Percentiles rank a stretch among this genome's conserved stretches.
Conservation (phyloP, 2,113 vertebrate genomes). For the Neoarius graeffei region DNA sequence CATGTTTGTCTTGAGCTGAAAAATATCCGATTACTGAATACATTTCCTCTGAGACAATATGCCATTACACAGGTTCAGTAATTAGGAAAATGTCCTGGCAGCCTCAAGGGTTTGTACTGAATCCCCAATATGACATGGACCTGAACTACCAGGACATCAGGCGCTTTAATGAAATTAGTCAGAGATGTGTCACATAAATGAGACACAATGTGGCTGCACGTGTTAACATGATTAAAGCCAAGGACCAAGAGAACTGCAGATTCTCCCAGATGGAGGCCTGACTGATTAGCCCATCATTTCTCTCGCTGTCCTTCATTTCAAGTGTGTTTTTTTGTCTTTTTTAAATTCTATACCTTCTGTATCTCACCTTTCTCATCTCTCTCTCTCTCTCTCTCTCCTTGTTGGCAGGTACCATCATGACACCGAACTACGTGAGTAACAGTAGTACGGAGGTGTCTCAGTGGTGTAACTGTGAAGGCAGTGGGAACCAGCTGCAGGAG, state of each 20-base stretch:
- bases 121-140: constrained; percentile 27
- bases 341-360: not conserved
- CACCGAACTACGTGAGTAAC: constrained; percentile 92
- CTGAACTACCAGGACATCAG: constrained; percentile 26
- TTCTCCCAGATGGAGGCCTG: constrained; percentile 41
- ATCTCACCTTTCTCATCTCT: not conserved
- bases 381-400: constrained; percentile 1
- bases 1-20: constrained; percentile 10
- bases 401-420: constrained; percentile 87
- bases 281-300: constrained; percentile 31
- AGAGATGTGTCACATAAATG: constrained; percentile 33
- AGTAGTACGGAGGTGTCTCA: constrained; percentile 82
- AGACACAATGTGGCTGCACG: constrained; percentile 30
- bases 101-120: not conserved
- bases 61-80: constrained; percentile 21
- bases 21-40: constrained; percentile 24
- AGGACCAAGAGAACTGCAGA: constrained; percentile 27
- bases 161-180: constrained; percentile 40
- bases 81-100: constrained; percentile 30
- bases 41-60: not conserved
- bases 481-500: constrained; percentile 88
- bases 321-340: not conserved
- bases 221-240: constrained; percentile 46
- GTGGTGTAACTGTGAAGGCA: constrained; percentile 90
- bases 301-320: not conserved